Evolutionary conservation across 2,888 invertebrate genomes (phyloP).

Genomic region (Prenolepis imparis): DNA sequence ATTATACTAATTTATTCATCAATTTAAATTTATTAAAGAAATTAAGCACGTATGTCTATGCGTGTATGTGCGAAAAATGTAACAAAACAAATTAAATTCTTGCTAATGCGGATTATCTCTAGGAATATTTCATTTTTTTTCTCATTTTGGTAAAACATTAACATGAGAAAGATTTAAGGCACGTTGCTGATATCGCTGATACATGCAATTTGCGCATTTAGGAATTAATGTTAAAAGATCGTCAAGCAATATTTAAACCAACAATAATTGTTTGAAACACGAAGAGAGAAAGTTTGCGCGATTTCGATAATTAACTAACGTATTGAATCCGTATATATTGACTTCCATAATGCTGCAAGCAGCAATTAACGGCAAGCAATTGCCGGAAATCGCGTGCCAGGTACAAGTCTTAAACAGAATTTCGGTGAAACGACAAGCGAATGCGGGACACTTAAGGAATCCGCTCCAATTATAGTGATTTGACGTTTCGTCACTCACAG

Average conservation of each 20-base stretch:
- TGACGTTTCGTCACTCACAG: constrained; percentile 69
- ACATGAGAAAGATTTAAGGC: not conserved
- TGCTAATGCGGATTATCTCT: not conserved
- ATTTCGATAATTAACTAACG: constrained; percentile 14
- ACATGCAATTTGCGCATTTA: not conserved
- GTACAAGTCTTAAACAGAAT: constrained; percentile 57
- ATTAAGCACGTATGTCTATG: not conserved
- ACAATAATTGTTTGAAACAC: not conserved
- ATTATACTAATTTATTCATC: not conserved
- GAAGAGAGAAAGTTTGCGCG: constrained; percentile 4
- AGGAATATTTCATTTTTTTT: not conserved
- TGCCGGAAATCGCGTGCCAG: constrained; percentile 66
- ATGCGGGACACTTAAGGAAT: constrained; percentile 65
- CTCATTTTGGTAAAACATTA: not conserved
- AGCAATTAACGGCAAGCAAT: constrained; percentile 45
- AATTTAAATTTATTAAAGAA: constrained; percentile 4
- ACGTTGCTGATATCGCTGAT: not conserved
- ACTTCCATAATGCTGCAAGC: not conserved
- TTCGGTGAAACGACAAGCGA: constrained; percentile 61
- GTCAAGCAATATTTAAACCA: not conserved
- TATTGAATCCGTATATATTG: not conserved
- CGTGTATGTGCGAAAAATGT: not conserved
- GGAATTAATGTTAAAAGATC: not conserved
- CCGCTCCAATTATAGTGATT: constrained; percentile 70
- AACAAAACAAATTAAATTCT: not conserved